Evolutionary conservation across 2,888 invertebrate species (phyloP), one percentile per base, ranked within the genome.

Genomic region (Sesia bembeciformis): DNA sequence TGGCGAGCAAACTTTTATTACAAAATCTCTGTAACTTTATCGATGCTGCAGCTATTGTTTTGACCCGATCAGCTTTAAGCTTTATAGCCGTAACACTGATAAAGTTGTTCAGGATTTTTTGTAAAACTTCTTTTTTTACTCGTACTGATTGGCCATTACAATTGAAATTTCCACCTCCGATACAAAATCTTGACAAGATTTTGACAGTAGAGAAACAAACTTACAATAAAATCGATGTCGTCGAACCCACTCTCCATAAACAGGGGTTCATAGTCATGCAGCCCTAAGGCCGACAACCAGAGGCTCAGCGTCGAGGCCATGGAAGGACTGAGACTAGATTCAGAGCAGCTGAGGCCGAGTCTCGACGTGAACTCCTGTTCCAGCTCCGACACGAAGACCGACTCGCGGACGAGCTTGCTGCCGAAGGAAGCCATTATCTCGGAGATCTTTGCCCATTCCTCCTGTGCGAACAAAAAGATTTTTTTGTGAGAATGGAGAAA

Each of bases 341-440:
- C 92, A 49, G 83, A 88, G 60, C 83, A 86, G 67, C 87, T 88
- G 46, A 94, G 78, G 3, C 94, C 94, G 58, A 94, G 88, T 60
- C 94, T 85, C 6, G 92, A 91, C 59, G 95, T 94, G 74, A 95
- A 95, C 83, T 95, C 95, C 70, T 94, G 93, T 72, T 95, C 95
- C 58, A 95, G 81, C 69, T 95, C 95, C 4, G 93, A 93, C 52
- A 95, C 94, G 78, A 95, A 94, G 23, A 95, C 94, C 0, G 94
- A 94, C 74, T 94, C 94, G 38, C 94, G 82, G 7, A 95, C 93
- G 42, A 96, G 91, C 56, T 95, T 95, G 62, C 95, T 95, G 58
- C 97, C 97, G 74, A 98, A 96, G 2, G 97, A 96, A 50, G 97
- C 97, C 94, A 98, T 96, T 70, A 98, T 98, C 84, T 97, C 97